A percentile compares a stretch with the other conserved stretches of the same genome.
These are phyloP conservation scores for Glossophaga mutica DNA, from an alignment of 2,797 vertebrate genomes.

Conservation along the genomic window DNA sequence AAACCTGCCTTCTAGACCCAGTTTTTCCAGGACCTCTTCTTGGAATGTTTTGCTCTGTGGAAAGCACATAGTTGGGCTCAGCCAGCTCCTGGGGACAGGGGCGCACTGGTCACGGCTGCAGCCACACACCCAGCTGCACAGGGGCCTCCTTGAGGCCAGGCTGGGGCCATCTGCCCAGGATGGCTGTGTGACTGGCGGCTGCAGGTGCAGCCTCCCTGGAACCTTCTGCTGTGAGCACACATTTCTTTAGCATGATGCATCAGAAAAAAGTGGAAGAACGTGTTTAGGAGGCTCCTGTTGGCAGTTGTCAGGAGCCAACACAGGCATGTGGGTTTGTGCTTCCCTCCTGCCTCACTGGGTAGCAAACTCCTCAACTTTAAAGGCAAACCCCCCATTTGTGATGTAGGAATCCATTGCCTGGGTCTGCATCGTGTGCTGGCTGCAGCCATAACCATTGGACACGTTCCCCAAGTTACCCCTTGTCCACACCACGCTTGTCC, in stretches of 20 bases:
- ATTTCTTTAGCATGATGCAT: background rate
- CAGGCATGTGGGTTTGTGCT: background rate
- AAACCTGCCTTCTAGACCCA: background rate
- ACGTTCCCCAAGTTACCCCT: background rate
- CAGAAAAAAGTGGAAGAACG: background rate
- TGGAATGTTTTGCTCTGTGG: accelerated
- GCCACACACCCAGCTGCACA: background rate
- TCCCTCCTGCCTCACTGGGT: too few relatives aligned
- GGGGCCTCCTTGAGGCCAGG: background rate
- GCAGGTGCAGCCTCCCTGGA: background rate
- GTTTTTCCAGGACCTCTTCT: background rate
- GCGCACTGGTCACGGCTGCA: background rate
- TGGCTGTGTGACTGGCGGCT: background rate
- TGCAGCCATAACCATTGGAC: too few relatives aligned
- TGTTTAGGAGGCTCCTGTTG: background rate
- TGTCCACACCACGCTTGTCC: accelerated
- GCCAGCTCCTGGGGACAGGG: background rate
- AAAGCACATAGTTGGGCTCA: background rate
- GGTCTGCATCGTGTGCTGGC: background rate
- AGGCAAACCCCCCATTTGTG: background rate
- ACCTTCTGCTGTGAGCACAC: background rate
- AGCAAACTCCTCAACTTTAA: background rate
- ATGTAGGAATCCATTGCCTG: background rate
- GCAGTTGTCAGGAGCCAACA: background rate
- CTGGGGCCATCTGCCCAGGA: background rate